Base-by-base conservation (phyloP, 1,140 invertebrate species). In the Drosophila oshimai region DNA sequence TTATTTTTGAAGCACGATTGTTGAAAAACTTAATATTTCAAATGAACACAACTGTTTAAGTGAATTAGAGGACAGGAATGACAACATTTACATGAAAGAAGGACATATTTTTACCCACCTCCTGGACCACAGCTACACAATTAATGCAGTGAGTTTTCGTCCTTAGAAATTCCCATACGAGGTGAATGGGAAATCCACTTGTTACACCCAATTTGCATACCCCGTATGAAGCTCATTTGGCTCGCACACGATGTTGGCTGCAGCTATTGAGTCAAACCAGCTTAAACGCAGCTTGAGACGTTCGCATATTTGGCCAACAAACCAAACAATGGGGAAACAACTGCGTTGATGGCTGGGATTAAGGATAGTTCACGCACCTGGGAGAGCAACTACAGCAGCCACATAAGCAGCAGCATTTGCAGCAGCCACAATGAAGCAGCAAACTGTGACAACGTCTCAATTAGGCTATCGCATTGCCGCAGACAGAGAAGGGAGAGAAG, bases 371-470 rank as follows among this genome's bases (percentile, higher is more conserved):
- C 36, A 74, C 46, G 68, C 55, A 79, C 75, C 60, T 84, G 54
- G 50, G 9, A 31, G 26, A 49, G 6, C 51, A 55, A 34, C 49
- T 50, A 36, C 45, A 57, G 26, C 15, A 37, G 37, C 24, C 57
- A 29, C 28, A 46, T 13, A 36, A 45, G 34, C 42, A 34, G 17
- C 34, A 22, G 50, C 39, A 41, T 18, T 64, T 69, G 54, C 33
- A 34, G 39, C 33, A 20, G 33, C 57, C 80, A 84, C 80, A 84
- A 81, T 81, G 51, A 51, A 49, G 54, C 77, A 71, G 53, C 67
- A 54, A 75, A 46, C 77, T 73, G 72, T 87, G 81, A 88, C 83
- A 87, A 81, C 68, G 83, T 87, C 81, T 87, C 81, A 87, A 87
- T 88, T 87, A 87, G 83, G 73, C 77, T 88, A 87, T 87, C 81